Conservation (phyloP, 2,113 vertebrate species). For the Crotalus viridis region DNA sequence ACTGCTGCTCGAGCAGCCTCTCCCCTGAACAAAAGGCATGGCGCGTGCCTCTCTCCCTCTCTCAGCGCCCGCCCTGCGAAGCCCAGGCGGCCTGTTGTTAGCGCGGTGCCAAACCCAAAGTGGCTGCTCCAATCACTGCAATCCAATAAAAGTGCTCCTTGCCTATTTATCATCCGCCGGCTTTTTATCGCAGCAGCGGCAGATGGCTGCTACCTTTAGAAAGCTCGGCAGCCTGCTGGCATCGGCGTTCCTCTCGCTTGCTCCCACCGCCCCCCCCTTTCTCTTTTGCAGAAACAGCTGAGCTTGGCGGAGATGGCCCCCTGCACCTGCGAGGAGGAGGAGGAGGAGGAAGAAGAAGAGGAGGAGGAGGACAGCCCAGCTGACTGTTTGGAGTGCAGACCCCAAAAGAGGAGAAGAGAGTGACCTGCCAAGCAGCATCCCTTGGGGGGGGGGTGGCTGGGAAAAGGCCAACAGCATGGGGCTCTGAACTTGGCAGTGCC, state of each 20-base stretch:
- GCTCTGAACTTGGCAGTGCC: background rate
- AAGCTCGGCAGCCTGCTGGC: constrained; percentile 74
- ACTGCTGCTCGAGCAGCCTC: background rate
- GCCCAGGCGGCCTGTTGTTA: constrained; percentile 74
- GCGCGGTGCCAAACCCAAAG: constrained; percentile 75
- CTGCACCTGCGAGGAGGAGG: constrained; percentile 67
- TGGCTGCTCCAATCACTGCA: constrained; percentile 76
- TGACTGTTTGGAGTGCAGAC: constrained; percentile 5
- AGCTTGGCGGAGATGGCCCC: constrained; percentile 64
- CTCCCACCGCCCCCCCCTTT: background rate
- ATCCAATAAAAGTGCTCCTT: constrained; percentile 79
- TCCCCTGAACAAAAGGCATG: constrained; percentile 44
- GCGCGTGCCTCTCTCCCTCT: constrained; percentile 19
- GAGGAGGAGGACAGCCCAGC: background rate
- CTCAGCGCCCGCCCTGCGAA: background rate
- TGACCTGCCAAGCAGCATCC: background rate
- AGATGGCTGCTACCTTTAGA: constrained; percentile 82
- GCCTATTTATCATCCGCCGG: constrained; percentile 83
- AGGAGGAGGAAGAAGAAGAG: background rate
- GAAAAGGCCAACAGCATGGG: accelerated
- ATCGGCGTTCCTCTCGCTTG: constrained; percentile 57
- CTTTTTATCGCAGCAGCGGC: constrained; percentile 78
- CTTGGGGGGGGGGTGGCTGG: background rate
- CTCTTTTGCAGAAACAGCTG: constrained; percentile 51
- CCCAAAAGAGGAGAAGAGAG: background rate